These are phyloP conservation scores for Odontocolon sp. DNA, from an alignment of 2,888 invertebrate species.

Conservation along the genomic window DNA sequence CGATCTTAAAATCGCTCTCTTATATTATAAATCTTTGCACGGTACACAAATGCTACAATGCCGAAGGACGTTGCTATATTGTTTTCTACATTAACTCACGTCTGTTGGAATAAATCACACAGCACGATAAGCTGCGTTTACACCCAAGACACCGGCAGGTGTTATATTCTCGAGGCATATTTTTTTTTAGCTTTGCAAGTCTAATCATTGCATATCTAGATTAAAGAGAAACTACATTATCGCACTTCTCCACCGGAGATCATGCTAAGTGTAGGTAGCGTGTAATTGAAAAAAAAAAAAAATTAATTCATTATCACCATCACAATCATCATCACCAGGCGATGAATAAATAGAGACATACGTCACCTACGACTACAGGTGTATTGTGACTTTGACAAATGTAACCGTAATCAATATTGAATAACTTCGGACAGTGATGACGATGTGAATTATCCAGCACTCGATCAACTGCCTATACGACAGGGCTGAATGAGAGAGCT, in stretches of 20 bases:
- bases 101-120: constrained; percentile 37
- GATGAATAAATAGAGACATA: neutral
- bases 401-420: neutral
- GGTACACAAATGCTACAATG: neutral
- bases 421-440: neutral
- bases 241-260: neutral
- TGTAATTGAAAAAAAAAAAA: constrained; percentile 3
- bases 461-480: neutral
- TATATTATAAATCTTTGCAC: constrained; percentile 28
- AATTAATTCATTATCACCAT: neutral
- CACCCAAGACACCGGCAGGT: neutral
- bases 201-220: neutral
- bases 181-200: constrained; percentile 27
- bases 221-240: neutral
- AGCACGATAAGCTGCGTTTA: constrained; percentile 24
- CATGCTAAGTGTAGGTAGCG: neutral
- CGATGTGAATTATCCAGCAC: neutral
- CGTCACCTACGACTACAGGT: neutral
- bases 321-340: neutral
- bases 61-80: constrained; percentile 38
- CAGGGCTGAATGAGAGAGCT: neutral
- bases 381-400: neutral
- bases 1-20: constrained; percentile 25
- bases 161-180: neutral
- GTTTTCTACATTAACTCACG: constrained; percentile 35